Conservation (phyloP, 2,113 vertebrate genomes). For the Bungarus multicinctus region DNA sequence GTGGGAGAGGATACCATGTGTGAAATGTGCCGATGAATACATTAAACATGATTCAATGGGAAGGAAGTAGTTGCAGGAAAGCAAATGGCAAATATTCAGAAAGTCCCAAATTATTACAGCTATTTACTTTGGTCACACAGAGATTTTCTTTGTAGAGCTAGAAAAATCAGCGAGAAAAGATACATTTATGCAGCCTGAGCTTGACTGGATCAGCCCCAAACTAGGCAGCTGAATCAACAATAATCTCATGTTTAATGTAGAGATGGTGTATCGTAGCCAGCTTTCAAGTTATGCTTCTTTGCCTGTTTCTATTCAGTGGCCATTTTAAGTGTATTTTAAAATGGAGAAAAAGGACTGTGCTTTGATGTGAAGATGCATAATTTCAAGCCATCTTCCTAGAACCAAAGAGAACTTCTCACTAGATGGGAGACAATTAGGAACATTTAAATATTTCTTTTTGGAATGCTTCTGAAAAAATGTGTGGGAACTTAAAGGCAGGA, state of each 20-base stretch:
- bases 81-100: constrained; percentile 35
- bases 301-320: neutral
- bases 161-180: neutral
- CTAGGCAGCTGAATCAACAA: neutral
- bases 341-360: neutral
- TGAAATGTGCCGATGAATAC: constrained; percentile 48
- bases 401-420: neutral
- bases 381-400: neutral
- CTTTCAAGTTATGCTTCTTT: neutral
- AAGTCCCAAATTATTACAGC: neutral
- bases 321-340: neutral
- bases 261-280: neutral
- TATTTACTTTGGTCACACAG: constrained; percentile 26
- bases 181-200: neutral
- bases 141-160: neutral
- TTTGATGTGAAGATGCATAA: neutral
- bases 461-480: neutral
- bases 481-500: too few species aligned
- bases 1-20: constrained; percentile 23
- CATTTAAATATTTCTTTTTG: neutral
- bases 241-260: neutral
- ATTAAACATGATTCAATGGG: constrained; percentile 24
- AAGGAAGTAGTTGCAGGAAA: constrained; percentile 25
- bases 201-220: neutral
- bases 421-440: neutral